Conservation (phyloP, 2,797 vertebrate genomes). For the Xenopus petersii region DNA sequence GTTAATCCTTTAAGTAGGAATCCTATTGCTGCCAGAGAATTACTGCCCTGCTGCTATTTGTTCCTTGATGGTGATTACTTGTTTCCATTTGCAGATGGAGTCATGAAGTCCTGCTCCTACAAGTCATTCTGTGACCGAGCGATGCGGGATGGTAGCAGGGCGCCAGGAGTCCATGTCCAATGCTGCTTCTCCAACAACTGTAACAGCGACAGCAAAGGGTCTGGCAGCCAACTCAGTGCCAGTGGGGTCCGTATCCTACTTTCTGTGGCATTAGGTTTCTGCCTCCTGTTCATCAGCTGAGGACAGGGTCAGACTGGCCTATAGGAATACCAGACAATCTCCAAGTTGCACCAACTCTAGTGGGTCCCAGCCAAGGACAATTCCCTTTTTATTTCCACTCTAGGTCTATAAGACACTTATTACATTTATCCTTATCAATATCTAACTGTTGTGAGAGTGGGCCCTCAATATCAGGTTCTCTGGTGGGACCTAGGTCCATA, state of each 20-base stretch:
- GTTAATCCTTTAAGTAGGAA: background rate
- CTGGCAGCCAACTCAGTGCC: constrained; percentile 50
- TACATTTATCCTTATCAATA: too few relatives aligned
- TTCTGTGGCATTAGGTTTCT: constrained; percentile 53
- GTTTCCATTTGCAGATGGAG: constrained; percentile 62
- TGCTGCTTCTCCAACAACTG: constrained; percentile 86
- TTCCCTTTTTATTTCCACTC: too few relatives aligned
- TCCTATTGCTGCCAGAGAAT: background rate
- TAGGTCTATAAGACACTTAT: too few relatives aligned
- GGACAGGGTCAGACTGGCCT: background rate
- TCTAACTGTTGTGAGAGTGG: too few relatives aligned
- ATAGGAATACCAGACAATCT: too few relatives aligned
- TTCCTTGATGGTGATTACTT: background rate
- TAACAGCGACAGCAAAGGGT: constrained; percentile 68
- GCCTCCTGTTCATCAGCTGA: constrained; percentile 30
- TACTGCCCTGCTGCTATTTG: background rate
- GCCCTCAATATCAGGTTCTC: too few relatives aligned
- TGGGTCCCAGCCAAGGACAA: too few relatives aligned
- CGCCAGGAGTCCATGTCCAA: constrained; percentile 76
- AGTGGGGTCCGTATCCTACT: constrained; percentile 61
- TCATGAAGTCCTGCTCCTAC: constrained; percentile 89
- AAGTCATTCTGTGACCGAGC: constrained; percentile 86
- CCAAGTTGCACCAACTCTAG: too few relatives aligned
- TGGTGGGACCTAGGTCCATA: too few relatives aligned
- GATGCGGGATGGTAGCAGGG: constrained; percentile 73